Base-by-base conservation (phyloP, 2,113 vertebrate genomes). In the Heterochromis multidens region DNA sequence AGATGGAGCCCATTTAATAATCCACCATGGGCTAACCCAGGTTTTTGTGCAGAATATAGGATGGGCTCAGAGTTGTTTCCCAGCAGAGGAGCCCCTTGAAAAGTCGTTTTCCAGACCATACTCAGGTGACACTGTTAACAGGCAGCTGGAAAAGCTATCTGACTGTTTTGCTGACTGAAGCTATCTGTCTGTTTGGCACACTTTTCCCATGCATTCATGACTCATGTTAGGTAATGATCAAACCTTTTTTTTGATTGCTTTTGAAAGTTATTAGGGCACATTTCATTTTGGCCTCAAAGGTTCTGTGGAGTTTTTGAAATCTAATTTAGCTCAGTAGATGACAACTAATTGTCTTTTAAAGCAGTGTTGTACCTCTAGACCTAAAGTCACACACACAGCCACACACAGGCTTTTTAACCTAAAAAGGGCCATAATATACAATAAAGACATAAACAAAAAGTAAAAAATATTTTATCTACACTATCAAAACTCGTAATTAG, bases 41-140 rank as follows among this genome's bases (percentile, higher is more conserved):
- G 56, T 83, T 72, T 84, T 89, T 90, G 91, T 85, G 67, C 82
- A 85, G 65, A 52, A 62, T 82, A 88, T 82, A 82, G 83, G 85
- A 84, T 5, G 1, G 79, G 27, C 57, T 77, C 63, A 9, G 57
- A 90, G 70, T 63, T 13, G 3, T 92, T 93, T 94, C 87, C 87
- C 89, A 89, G 85, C 77, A 86, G 37, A 79, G 59, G 49, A 83
- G 35, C 59, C 40, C 59, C 65, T 79, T 77, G 77, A 78, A 86
- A 86, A 86, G 83, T 87, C 4, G 17, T 85, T 85, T 83, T 88
- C 82, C 67, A 89, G 92, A 92, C 85, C 79, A 19, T 85, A 89
- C 87, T 94, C 89, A 94, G 93, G 92, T 95, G 94, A 88, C 91
- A 87, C 81, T 13, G 33, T 84, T 74, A 89, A 83, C 81, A 80